Evolutionary conservation across 2,888 invertebrate genomes (phyloP).

Genomic region (Lepidochrysops patricia): DNA sequence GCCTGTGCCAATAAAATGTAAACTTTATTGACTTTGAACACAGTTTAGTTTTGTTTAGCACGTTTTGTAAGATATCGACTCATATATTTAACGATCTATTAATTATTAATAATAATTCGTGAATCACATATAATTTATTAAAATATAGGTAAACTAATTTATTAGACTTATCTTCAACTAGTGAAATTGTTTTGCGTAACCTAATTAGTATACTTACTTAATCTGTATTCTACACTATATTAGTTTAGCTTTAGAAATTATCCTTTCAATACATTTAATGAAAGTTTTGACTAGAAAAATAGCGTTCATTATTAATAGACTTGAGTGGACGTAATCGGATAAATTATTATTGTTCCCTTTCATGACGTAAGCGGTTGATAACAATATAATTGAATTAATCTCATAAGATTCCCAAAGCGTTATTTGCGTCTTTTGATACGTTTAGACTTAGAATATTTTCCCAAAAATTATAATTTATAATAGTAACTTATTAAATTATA

Average conservation of each 20-base stretch:
- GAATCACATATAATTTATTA: neutral
- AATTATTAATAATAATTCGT: neutral
- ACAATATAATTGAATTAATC: neutral
- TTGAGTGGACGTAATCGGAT: neutral
- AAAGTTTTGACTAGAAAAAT: neutral
- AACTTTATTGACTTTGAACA: no score
- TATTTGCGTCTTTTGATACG: neutral
- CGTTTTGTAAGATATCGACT: neutral
- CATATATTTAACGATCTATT: neutral
- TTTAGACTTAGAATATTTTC: conserved; percentile 16
- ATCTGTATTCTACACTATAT: neutral
- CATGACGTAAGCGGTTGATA: no score
- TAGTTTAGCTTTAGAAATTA: neutral
- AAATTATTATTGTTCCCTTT: neutral
- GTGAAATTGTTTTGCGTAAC: neutral
- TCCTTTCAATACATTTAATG: neutral
- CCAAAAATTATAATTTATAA: neutral
- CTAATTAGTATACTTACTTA: neutral
- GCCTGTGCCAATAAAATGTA: no score
- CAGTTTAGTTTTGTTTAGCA: no score
- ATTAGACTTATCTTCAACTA: neutral
- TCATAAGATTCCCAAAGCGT: neutral
- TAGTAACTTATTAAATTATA: neutral
- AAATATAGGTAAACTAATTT: neutral
- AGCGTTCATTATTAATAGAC: neutral